These are phyloP conservation scores for Plutomurus gul DNA, from an alignment of 1,140 invertebrate genomes.

Conservation along the genomic window DNA sequence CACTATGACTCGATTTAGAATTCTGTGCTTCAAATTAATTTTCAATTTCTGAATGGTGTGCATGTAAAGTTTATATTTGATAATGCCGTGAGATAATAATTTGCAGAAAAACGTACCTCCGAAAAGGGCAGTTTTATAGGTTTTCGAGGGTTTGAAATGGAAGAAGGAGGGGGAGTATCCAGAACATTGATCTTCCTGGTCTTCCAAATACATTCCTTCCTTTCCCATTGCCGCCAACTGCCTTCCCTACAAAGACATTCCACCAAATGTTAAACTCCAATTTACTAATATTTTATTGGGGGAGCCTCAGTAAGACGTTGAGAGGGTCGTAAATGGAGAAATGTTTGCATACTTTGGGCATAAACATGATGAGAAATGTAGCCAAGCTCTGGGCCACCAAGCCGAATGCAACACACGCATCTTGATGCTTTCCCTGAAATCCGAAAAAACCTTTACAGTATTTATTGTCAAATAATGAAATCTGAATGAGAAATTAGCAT, in stretches of 20 bases:
- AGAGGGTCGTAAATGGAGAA: background rate
- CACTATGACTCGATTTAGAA: too few relatives aligned
- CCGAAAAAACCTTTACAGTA: background rate
- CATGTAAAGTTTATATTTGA: too few relatives aligned
- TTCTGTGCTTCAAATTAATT: too few relatives aligned
- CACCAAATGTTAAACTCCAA: background rate
- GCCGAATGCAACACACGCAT: conserved; percentile 86
- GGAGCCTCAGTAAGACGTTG: background rate
- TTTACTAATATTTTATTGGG: too few relatives aligned
- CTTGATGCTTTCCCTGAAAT: conserved; percentile 61
- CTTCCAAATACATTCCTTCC: conserved; percentile 75
- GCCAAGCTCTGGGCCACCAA: conserved; percentile 78
- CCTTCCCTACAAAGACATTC: conserved; percentile 64
- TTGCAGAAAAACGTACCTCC: conserved; percentile 38
- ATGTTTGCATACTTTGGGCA: conserved; percentile 76
- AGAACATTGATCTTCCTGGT: conserved; percentile 73
- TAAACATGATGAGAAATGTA: conserved; percentile 89
- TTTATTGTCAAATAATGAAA: background rate
- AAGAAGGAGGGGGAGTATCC: conserved; percentile 87
- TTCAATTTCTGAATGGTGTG: too few relatives aligned
- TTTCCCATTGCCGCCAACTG: conserved; percentile 86
- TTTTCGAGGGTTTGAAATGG: conserved; percentile 76
- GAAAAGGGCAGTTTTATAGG: conserved; percentile 48
- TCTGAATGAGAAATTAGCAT: too few relatives aligned
- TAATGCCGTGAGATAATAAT: background rate